phyloP scores from a whole-genome alignment of 2,113 vertebrate genomes.

The Cyrtonyx montezumae region DNA sequence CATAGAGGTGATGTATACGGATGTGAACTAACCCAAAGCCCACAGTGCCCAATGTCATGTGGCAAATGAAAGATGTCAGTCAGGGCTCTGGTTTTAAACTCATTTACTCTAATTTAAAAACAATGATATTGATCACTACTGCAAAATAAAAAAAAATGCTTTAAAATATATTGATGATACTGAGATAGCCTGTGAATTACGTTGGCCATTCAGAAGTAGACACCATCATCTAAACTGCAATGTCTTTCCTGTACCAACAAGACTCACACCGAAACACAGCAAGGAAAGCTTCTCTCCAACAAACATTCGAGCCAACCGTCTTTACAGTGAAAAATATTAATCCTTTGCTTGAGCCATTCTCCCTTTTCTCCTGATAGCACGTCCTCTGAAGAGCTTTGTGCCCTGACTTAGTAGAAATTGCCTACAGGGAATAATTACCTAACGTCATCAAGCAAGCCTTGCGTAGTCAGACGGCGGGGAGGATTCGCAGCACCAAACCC shows the following conservation, averaged over 20 bases:
- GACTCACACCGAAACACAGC: background rate
- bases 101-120: background rate
- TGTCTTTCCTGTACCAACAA: background rate
- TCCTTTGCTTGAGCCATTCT: background rate
- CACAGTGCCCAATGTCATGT: background rate
- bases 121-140: background rate
- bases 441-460: accelerated
- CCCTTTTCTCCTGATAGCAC: background rate
- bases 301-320: background rate
- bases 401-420: background rate
- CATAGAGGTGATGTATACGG: background rate
- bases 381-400: background rate
- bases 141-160: background rate
- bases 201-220: background rate
- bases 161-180: background rate
- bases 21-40: background rate
- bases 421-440: background rate
- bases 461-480: background rate
- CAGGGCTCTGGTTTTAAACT: background rate
- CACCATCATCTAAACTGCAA: background rate
- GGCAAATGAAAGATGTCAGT: background rate
- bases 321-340: background rate
- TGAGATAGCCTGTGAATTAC: background rate
- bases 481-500: background rate
- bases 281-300: background rate